Evolutionary conservation across 2,888 invertebrate genomes (phyloP).

Genomic region (Carpatolechia fugitivella): DNA sequence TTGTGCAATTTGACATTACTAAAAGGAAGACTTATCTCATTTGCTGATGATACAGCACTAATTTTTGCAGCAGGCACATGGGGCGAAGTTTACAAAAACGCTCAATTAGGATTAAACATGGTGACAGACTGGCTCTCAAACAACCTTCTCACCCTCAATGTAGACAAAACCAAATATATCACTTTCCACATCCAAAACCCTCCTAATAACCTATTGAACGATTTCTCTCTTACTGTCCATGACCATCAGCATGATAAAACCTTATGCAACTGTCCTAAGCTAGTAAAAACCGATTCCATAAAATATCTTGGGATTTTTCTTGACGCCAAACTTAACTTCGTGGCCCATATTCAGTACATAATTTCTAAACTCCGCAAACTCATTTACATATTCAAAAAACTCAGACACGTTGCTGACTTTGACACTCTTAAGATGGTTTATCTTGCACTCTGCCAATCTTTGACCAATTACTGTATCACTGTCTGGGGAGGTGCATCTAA

Average conservation of each 20-base stretch:
- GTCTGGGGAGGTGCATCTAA: conserved; percentile 1
- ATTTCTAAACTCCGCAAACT: not conserved
- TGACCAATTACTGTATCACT: not conserved
- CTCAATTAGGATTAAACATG: not conserved
- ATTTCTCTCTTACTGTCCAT: not conserved
- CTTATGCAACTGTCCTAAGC: not conserved
- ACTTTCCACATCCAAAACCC: not conserved
- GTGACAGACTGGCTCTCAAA: not conserved
- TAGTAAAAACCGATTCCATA: not conserved
- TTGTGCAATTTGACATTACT: not conserved
- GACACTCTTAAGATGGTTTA: conserved; percentile 1
- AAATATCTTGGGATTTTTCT: conserved; percentile 3
- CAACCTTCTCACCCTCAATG: conserved; percentile 3
- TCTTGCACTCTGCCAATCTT: not conserved
- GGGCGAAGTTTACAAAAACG: not conserved
- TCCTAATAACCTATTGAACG: not conserved
- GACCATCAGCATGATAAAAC: not conserved
- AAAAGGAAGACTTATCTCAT: not conserved
- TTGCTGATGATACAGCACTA: conserved; percentile 5
- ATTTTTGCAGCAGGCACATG: not conserved
- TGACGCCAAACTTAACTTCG: not conserved
- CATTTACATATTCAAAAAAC: not conserved
- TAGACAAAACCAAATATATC: not conserved
- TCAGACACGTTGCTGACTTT: not conserved
- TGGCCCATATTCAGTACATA: not conserved